Percentiles rank a stretch among this genome's conserved stretches.
These are phyloP conservation scores for Antrozous pallidus DNA, from an alignment of 2,797 vertebrate species.

Conservation along the genomic window DNA sequence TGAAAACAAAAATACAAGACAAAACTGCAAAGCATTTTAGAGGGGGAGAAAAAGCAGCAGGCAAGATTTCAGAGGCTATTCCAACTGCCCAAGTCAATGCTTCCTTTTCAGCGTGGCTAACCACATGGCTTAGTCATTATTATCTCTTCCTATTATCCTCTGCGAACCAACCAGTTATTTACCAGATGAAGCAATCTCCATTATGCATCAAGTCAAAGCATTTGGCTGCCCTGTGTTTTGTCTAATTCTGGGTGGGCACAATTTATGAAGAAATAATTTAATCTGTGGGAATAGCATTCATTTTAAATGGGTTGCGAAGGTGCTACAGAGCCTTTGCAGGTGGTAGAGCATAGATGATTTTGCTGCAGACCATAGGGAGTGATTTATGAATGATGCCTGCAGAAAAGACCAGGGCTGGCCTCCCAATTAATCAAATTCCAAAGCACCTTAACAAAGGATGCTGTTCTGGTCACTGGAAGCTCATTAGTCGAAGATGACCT, in stretches of 20 bases:
- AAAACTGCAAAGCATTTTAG: background rate
- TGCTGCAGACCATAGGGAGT: conserved; percentile 35
- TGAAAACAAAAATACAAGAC: background rate
- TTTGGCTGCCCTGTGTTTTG: background rate
- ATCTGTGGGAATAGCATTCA: background rate
- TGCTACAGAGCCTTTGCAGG: background rate
- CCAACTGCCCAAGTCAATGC: background rate
- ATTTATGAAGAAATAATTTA: background rate
- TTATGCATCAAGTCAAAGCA: background rate
- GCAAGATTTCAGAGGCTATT: background rate
- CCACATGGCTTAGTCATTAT: background rate
- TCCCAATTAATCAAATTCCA: conserved; percentile 73
- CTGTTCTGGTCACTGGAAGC: conserved; percentile 49
- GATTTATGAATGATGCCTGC: conserved; percentile 57
- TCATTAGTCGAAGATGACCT: conserved; percentile 62
- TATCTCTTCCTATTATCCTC: background rate
- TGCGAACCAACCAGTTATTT: background rate
- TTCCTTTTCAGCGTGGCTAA: background rate
- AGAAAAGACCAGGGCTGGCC: conserved; percentile 39
- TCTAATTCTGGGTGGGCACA: conserved; percentile 44
- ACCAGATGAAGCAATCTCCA: background rate
- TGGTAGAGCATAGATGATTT: conserved; percentile 31
- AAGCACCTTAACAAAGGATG: conserved; percentile 60
- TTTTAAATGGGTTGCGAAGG: background rate
- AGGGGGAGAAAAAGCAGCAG: background rate